Conservation (phyloP, 1,140 invertebrate species). For the Laodelphax striatellus region DNA sequence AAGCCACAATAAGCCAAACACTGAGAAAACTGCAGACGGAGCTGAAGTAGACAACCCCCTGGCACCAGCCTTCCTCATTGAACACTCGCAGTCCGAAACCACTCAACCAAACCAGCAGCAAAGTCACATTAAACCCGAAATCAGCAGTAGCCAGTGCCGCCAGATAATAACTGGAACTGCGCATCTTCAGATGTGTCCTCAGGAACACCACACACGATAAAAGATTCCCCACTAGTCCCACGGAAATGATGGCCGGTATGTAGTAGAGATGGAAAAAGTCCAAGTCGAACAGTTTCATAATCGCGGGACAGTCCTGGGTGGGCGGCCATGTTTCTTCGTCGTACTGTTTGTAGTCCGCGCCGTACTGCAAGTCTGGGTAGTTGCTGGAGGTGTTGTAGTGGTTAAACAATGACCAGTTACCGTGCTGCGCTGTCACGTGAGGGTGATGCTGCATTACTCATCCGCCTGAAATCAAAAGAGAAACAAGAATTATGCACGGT, state of each 20-base stretch:
- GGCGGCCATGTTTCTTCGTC: too few relatives aligned
- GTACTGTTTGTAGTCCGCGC: too few relatives aligned
- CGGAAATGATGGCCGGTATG: constrained; percentile 39
- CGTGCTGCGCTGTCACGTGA: too few relatives aligned
- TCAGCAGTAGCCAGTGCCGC: constrained; percentile 43
- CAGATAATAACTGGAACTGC: constrained; percentile 46
- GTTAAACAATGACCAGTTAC: too few relatives aligned
- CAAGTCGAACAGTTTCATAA: constrained; percentile 35
- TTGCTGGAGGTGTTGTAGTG: too few relatives aligned
- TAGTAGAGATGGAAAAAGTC: constrained; percentile 40
- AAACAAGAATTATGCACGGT: too few relatives aligned
- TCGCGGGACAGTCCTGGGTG: constrained; percentile 6
- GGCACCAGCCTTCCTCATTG: constrained; percentile 43
- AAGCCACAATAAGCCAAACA: constrained; percentile 49
- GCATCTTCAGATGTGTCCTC: constrained; percentile 39
- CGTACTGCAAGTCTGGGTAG: too few relatives aligned
- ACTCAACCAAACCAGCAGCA: constrained; percentile 42
- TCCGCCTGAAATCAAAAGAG: too few relatives aligned
- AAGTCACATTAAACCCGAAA: constrained; percentile 37
- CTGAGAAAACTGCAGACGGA: constrained; percentile 44
- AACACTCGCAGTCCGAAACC: constrained; percentile 36
- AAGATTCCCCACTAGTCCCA: constrained; percentile 42
- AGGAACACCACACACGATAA: constrained; percentile 44
- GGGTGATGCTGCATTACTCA: too few relatives aligned
- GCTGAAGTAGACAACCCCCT: constrained; percentile 41